Percentiles rank a stretch among this genome's conserved stretches.
Conservation (phyloP, 2,888 invertebrate genomes). For the Eurois occulta region DNA sequence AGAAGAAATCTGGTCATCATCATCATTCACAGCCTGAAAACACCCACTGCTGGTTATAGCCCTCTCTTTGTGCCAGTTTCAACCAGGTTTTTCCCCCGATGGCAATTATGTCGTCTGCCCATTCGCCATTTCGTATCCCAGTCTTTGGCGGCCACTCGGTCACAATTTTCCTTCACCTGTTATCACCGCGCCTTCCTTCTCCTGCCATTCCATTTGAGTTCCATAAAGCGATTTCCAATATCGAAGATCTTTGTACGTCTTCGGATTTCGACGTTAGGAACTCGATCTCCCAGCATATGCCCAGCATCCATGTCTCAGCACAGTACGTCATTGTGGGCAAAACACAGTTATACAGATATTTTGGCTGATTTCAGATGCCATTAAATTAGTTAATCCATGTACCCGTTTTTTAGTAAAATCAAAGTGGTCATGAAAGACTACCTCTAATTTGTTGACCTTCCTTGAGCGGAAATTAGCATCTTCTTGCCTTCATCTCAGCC, state of each 20-base stretch:
- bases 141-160: background rate
- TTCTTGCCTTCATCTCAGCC: background rate
- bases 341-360: background rate
- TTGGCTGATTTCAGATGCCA: background rate
- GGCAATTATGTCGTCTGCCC: background rate
- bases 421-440: background rate
- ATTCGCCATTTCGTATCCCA: background rate
- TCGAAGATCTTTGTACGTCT: background rate
- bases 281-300: background rate
- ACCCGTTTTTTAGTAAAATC: background rate
- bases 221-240: background rate
- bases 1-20: background rate
- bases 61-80: background rate
- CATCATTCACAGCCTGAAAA: background rate
- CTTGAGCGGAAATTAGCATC: background rate
- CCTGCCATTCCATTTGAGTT: background rate
- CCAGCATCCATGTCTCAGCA: background rate
- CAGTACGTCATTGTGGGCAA: background rate
- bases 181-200: background rate
- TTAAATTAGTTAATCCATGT: background rate
- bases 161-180: background rate
- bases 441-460: background rate
- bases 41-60: background rate
- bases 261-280: background rate
- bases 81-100: background rate